A percentile compares a stretch with the other conserved stretches of the same genome.
These are phyloP conservation scores for Microcaecilia unicolor DNA, from an alignment of 2,797 vertebrate genomes.

Conservation along the genomic window DNA sequence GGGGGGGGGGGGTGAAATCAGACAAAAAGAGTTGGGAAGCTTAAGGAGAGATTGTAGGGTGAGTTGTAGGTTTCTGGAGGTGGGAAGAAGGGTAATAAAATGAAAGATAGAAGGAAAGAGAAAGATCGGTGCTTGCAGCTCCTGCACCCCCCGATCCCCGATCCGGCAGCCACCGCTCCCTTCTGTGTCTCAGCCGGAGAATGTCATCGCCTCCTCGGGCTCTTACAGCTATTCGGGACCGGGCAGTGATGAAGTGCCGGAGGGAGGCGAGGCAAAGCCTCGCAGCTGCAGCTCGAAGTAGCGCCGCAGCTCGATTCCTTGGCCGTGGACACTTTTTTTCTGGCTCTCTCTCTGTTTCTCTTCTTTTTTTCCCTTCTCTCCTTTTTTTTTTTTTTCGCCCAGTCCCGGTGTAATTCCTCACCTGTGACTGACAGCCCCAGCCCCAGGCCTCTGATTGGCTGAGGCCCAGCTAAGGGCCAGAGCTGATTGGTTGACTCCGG, in stretches of 20 bases:
- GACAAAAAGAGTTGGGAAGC: too few species aligned
- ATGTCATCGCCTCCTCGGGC: slow-evolving; percentile 3
- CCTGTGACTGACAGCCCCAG: slow-evolving; percentile 64
- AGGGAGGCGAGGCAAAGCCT: background rate
- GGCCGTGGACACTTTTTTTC: slow-evolving; percentile 18
- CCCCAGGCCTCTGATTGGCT: slow-evolving; percentile 46
- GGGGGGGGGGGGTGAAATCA: too few species aligned
- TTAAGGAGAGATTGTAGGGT: too few species aligned
- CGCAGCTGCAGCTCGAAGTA: background rate
- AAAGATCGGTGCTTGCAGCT: background rate
- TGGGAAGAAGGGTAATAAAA: too few species aligned
- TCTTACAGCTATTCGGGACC: background rate
- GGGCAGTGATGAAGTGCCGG: too few species aligned
- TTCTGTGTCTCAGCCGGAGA: slow-evolving; percentile 1
- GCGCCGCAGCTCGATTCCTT: slow-evolving; percentile 7
- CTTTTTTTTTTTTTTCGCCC: slow-evolving; percentile 65
- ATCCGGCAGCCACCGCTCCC: too few species aligned
- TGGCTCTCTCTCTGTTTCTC: slow-evolving; percentile 36
- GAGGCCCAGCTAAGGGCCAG: background rate
- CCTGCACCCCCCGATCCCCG: background rate
- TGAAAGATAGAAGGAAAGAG: background rate
- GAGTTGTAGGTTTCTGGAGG: too few species aligned
- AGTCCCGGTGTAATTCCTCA: slow-evolving; percentile 58
- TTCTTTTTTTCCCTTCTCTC: slow-evolving; percentile 37
- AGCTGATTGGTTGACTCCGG: slow-evolving; percentile 35